Conservation (phyloP, 2,888 invertebrate genomes). For the Gerris lacustris region DNA sequence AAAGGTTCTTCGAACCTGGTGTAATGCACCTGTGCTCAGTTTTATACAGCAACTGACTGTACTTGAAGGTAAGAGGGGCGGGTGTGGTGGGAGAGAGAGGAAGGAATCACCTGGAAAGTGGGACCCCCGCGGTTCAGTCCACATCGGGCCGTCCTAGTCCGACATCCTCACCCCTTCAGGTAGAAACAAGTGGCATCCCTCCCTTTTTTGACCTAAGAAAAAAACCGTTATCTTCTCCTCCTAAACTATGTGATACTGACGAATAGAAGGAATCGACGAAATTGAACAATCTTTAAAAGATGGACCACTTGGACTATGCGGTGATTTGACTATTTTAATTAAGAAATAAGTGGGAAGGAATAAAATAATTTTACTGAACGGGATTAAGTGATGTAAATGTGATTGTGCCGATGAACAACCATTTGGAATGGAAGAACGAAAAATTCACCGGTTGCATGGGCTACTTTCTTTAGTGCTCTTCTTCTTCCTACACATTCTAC, state of each 20-base stretch:
- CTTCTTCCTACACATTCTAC: not conserved
- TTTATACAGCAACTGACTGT: not conserved
- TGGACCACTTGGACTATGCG: too few species aligned
- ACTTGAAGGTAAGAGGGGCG: not conserved
- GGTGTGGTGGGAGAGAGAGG: not conserved
- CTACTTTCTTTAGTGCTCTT: not conserved
- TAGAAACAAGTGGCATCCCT: not conserved
- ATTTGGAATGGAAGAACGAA: not conserved
- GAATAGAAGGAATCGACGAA: too few species aligned
- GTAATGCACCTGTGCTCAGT: not conserved
- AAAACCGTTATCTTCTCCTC: not conserved
- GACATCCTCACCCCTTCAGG: not conserved
- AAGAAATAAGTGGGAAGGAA: too few species aligned
- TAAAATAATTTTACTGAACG: too few species aligned
- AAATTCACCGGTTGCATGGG: not conserved
- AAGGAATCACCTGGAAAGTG: conserved; percentile 5
- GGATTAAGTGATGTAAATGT: not conserved
- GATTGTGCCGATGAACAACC: not conserved
- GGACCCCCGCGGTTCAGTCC: not conserved
- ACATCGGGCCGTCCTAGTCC: not conserved
- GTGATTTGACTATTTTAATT: too few species aligned
- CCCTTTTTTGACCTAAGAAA: conserved; percentile 1
- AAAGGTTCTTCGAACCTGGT: not conserved
- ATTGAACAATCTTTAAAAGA: too few species aligned
- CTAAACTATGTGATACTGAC: not conserved